Percentiles rank a stretch among this genome's conserved stretches.
These are phyloP conservation scores for Prionace glauca DNA, from an alignment of 2,797 vertebrate species.

Conservation along the genomic window DNA sequence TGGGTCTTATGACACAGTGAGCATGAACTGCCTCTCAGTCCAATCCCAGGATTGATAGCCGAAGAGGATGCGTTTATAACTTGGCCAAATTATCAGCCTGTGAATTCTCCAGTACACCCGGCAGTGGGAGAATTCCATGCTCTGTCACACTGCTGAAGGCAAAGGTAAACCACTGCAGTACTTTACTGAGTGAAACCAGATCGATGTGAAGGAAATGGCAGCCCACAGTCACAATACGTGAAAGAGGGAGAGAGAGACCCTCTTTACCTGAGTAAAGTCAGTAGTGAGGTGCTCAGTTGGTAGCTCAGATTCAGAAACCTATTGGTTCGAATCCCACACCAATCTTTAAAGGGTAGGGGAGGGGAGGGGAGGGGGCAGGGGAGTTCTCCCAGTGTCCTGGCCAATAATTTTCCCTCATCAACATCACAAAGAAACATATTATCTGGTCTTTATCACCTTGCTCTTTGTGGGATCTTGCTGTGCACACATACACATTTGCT, in stretches of 20 bases:
- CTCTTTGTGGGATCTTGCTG: background rate
- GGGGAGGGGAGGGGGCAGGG: background rate
- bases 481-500: background rate
- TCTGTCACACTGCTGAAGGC: too few species aligned
- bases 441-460: background rate
- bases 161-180: too few species aligned
- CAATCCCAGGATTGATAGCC: too few species aligned
- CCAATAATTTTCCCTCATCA: background rate
- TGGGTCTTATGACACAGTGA: too few species aligned
- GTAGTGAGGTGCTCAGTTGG: background rate
- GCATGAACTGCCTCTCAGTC: too few species aligned
- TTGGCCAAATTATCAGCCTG: too few species aligned
- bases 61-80: too few species aligned
- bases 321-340: background rate
- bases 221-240: too few species aligned
- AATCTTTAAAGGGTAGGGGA: background rate
- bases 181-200: too few species aligned
- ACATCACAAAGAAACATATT: background rate
- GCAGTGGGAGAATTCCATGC: too few species aligned
- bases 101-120: too few species aligned
- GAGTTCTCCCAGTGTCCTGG: background rate
- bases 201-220: too few species aligned
- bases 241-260: background rate
- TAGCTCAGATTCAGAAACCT: background rate
- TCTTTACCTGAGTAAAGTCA: background rate